Evolutionary conservation across 2,888 invertebrate species (phyloP).

Genomic region (Conchocele bisecta): DNA sequence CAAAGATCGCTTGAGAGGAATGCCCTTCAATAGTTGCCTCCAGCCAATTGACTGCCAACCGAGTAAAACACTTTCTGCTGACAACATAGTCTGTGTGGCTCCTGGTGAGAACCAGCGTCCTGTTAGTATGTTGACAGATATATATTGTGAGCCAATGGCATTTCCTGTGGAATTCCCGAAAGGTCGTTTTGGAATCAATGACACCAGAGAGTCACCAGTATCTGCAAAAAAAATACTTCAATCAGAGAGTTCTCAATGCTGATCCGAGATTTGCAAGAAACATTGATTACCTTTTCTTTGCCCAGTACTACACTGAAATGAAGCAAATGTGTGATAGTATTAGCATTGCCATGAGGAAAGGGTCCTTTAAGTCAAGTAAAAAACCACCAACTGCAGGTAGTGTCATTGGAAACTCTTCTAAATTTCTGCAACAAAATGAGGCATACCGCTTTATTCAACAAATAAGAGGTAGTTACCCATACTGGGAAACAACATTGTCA

Average conservation of each 20-base stretch:
- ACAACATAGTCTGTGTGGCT: conserved; percentile 3
- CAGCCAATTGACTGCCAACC: not conserved
- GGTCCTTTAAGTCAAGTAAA: not conserved
- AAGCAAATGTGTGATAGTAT: conserved; percentile 13
- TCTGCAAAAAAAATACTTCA: conserved; percentile 16
- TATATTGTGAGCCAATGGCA: conserved; percentile 12
- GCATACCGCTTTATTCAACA: conserved; percentile 13
- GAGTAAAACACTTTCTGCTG: not conserved
- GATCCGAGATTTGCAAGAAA: conserved; percentile 7
- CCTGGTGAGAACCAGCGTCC: conserved; percentile 15
- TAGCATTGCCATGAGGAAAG: conserved; percentile 4
- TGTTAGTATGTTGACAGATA: conserved; percentile 1
- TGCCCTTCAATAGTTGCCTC: not conserved
- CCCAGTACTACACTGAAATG: conserved; percentile 9
- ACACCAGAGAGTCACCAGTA: not conserved
- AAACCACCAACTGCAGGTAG: conserved; percentile 3
- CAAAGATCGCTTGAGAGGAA: not conserved
- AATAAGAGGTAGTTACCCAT: not conserved
- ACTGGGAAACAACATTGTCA: conserved; percentile 9
- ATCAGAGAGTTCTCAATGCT: not conserved
- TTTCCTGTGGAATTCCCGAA: conserved; percentile 9
- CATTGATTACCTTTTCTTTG: conserved; percentile 14
- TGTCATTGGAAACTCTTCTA: no score
- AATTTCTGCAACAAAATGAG: no score
- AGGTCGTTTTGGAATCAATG: conserved; percentile 13